Evolutionary conservation across 2,888 invertebrate species (phyloP), one percentile per base, ranked within the genome.

Genomic region (Euplexia lucipara): DNA sequence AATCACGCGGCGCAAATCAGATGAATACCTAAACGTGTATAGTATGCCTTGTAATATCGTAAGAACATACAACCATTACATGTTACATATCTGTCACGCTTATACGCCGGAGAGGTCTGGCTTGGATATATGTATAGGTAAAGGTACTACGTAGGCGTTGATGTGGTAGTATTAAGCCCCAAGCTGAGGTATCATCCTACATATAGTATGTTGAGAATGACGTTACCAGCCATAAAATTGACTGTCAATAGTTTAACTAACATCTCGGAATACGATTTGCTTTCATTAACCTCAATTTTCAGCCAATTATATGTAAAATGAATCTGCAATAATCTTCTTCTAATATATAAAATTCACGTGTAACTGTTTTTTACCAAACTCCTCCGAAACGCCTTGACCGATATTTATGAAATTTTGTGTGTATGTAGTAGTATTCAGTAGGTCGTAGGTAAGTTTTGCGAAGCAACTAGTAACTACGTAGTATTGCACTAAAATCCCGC

Each of bases 1-100:
- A 73, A 59, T 72, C 58, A 63, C 45, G 65, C 51, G 45, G 70
- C 41, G 37, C 49, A 61, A 75, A 53, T 58, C 57, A 70, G 48
- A 35, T 47, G 42, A 20, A 56, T 18, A 47, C 10, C 16, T 49
- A 45, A 32, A 35, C 54, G 41, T 22, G 42, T 35, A n/a, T 39
- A 12, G 32, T 48, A 42, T 34, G 34, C 34, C 41, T 41, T 42
- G 26, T 16, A 34, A 10, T 16, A 45, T 56, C 0, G 32, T 75
- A 35, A 48, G 41, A 74, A 74, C 37, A 49, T 10, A 42, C 9
- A n/a, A 26, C 22, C 20, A 37, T 67, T 20, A 16, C 20, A 67
- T 32, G 22, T 48, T n/a, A 41, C 35, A 66, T 35, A 47, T 65
- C 52, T 73, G 66, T 52, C 45, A 41, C 8, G 35, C 44, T 73